Evolutionary conservation across 2,888 invertebrate genomes (phyloP), one percentile per base, ranked within the genome.

Genomic region (Mythimna impura): DNA sequence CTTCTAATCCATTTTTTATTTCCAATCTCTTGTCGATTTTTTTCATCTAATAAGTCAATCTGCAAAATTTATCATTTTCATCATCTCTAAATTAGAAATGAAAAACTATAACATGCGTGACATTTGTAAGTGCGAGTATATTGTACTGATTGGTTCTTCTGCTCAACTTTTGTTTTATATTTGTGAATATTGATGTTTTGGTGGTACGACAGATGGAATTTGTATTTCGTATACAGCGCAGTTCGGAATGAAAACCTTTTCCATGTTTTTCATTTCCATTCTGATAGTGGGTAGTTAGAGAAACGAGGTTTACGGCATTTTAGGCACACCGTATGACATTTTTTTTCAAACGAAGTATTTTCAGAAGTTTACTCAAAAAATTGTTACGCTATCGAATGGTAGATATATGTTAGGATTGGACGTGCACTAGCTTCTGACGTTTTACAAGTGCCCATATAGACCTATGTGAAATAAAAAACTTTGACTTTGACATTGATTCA

Each of bases 181-280:
- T 68, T 67, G 43, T 66, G 69, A 82, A 81, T 81, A 83, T 83
- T 73, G 66, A 80, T 83, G 71, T 80, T 75, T 73, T 57, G 62
- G 30, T 17, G 52, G 52, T 40, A 78, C 73, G 66, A 55, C 66
- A 43, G 70, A 66, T 74, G 68, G 55, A 57, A 71, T 82, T 71
- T 73, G 80, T 81, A 36, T 71, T 81, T 71, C 47, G 55, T 57
- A 69, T 25, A 58, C 52, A 73, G 66, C 65, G 55, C 40, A 10
- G 55, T 50, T 60, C 62, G 22, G 55, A 73, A 43, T 60, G 50
- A 70, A 61, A 71, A 63, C 52, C 17, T 58, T 68, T 81, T 73
- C 66, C 62, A 71, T 73, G 83, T 73, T 82, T 81, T 73, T 68
- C 67, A 82, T 82, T 82, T 81, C 61, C 65, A 82, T 78, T 57